Evolutionary conservation across 1,140 invertebrate species (phyloP).

Genomic region (Aphidius gifuensis): DNA sequence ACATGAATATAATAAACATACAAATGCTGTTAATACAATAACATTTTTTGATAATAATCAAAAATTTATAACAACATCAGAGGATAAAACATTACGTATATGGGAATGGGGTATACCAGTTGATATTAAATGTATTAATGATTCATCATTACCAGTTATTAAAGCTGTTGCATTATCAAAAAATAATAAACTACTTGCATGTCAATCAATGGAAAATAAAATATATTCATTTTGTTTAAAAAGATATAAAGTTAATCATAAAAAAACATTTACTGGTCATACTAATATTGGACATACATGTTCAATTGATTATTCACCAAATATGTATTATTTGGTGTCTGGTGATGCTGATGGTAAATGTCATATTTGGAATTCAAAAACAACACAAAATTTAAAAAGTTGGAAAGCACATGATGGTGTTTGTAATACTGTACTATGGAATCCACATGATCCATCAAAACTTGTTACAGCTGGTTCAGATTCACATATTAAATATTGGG

Average conservation of each 20-base stretch:
- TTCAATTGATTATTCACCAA: conserved; percentile 93
- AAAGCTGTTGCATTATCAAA: conserved; percentile 93
- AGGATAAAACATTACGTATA: conserved; percentile 97
- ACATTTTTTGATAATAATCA: conserved; percentile 99
- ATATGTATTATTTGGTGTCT: conserved; percentile 97
- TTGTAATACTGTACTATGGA: conserved; percentile 93
- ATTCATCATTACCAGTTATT: conserved; percentile 99
- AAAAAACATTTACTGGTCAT: conserved; percentile 96
- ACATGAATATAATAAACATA: conserved; percentile 98
- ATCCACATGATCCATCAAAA: conserved; percentile 97
- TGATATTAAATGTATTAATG: conserved; percentile 99
- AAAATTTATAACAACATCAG: conserved; percentile 96
- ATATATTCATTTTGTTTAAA: conserved; percentile 97
- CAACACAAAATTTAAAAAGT: conserved; percentile 94
- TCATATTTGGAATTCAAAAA: conserved; percentile 99
- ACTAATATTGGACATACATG: conserved; percentile 99
- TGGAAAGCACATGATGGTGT: conserved; percentile 99
- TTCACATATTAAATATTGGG: conserved; percentile 97
- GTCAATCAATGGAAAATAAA: conserved; percentile 99
- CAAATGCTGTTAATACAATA: conserved; percentile 98
- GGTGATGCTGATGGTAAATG: conserved; percentile 99
- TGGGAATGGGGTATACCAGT: conserved; percentile 99
- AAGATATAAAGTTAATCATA: conserved; percentile 94
- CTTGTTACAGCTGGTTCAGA: conserved; percentile 97
- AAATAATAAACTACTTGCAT: conserved; percentile 98